Evolutionary conservation across 37 sponge, comb jelly and placozoan species (phyloP).

Genomic region (Ianthella basta): DNA sequence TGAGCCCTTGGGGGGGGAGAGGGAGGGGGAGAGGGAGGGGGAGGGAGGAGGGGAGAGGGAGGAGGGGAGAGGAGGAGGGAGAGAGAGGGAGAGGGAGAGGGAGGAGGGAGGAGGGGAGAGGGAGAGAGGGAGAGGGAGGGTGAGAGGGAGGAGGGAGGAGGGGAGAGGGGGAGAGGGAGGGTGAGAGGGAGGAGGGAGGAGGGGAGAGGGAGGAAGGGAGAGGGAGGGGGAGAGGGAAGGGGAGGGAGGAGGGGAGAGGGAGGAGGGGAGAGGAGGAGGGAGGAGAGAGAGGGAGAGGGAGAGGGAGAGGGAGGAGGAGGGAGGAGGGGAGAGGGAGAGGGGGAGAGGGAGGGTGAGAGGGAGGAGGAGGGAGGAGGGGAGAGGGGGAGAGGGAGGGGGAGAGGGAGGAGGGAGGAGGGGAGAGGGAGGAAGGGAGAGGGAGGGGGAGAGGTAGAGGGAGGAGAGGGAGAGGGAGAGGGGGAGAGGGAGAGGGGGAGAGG

Average conservation of each 20-base stretch:
- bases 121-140: too few relatives aligned
- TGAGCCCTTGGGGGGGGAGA: conserved; percentile 8
- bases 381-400: too few relatives aligned
- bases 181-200: too few relatives aligned
- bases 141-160: too few relatives aligned
- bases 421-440: too few relatives aligned
- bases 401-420: too few relatives aligned
- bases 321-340: neutral
- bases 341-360: too few relatives aligned
- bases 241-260: neutral
- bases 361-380: too few relatives aligned
- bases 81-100: neutral
- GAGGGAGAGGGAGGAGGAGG: neutral
- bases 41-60: neutral
- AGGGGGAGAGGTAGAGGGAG: too few relatives aligned
- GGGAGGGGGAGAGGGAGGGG: neutral
- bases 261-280: neutral
- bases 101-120: neutral
- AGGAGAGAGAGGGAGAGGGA: neutral
- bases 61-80: neutral
- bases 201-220: too few relatives aligned
- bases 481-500: neutral
- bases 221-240: neutral
- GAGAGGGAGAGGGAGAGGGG: too few relatives aligned
- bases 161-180: too few relatives aligned